Conservation (phyloP, 1,140 invertebrate species). For the Solenopsis invicta region DNA sequence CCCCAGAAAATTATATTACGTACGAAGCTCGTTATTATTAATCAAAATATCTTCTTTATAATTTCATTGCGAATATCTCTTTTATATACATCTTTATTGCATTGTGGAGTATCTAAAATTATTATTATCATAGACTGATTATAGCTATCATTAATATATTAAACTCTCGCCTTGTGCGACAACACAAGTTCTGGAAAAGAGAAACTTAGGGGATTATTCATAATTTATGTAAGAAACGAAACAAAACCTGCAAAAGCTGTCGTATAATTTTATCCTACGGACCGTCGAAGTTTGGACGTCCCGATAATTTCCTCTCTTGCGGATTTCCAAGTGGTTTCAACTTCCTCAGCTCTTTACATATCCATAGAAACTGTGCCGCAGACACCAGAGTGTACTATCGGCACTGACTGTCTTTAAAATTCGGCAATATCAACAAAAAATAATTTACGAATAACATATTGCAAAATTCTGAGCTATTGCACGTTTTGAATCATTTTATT, state of each 20-base stretch:
- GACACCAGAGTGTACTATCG: slow-evolving; percentile 21
- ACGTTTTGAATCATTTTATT: slow-evolving; percentile 7
- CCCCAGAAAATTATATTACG: slow-evolving; percentile 11
- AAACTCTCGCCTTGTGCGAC: slow-evolving; percentile 58
- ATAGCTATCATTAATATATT: slow-evolving; percentile 54
- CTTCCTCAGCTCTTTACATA: slow-evolving; percentile 47
- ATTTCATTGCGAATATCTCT: neutral
- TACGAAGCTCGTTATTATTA: neutral
- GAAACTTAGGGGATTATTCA: slow-evolving; percentile 74
- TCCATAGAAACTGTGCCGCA: slow-evolving; percentile 18
- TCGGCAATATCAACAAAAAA: neutral
- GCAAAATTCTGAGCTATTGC: neutral
- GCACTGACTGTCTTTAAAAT: slow-evolving; percentile 9
- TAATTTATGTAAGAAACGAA: slow-evolving; percentile 77
- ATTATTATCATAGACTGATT: neutral
- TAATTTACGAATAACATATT: neutral
- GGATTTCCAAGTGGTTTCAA: slow-evolving; percentile 55
- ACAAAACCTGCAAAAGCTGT: slow-evolving; percentile 72
- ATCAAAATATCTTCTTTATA: neutral
- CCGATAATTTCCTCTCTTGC: slow-evolving; percentile 66
- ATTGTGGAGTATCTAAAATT: neutral
- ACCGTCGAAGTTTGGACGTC: slow-evolving; percentile 71
- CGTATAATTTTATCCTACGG: slow-evolving; percentile 71
- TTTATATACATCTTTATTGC: slow-evolving; percentile 18
- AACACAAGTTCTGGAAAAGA: slow-evolving; percentile 62